These are phyloP conservation scores for Eretmocerus hayati DNA, from an alignment of 2,888 invertebrate species.

Conservation along the genomic window DNA sequence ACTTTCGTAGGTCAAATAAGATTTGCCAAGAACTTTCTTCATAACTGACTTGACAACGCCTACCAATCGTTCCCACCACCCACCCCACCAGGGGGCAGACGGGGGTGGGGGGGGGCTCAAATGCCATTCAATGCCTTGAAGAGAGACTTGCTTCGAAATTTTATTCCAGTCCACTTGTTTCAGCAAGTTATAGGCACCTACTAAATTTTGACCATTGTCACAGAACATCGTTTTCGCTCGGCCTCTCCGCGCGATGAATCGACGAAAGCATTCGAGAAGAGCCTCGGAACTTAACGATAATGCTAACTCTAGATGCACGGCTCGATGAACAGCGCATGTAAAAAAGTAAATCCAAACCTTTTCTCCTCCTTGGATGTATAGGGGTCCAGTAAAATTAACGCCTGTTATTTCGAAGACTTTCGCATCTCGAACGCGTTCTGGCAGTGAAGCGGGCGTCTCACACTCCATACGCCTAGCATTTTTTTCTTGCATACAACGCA, in stretches of 20 bases:
- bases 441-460: slow-evolving; percentile 29
- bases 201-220: slow-evolving; percentile 44
- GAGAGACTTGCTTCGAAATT: slow-evolving; percentile 14
- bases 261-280: slow-evolving; percentile 28
- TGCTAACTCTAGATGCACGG: slow-evolving; percentile 40
- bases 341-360: slow-evolving; percentile 36
- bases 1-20: slow-evolving; percentile 30
- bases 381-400: slow-evolving; percentile 38
- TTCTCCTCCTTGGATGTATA: slow-evolving; percentile 27
- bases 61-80: slow-evolving; percentile 44
- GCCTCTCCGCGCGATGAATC: slow-evolving; percentile 23
- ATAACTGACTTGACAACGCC: slow-evolving; percentile 39
- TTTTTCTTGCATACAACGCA: slow-evolving; percentile 24
- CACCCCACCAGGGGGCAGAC: slow-evolving; percentile 45
- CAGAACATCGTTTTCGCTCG: slow-evolving; percentile 33
- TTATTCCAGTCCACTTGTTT: slow-evolving; percentile 27
- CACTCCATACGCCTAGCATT: slow-evolving; percentile 21
- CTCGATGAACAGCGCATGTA: slow-evolving; percentile 39
- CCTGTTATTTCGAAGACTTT: slow-evolving; percentile 26
- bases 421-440: slow-evolving; percentile 26
- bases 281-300: slow-evolving; percentile 28
- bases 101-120: slow-evolving; percentile 44
- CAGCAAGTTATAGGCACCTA: slow-evolving; percentile 31
- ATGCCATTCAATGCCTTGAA: slow-evolving; percentile 26
- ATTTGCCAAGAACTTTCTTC: slow-evolving; percentile 34